Conservation (phyloP, 1,140 invertebrate species). For the Diabrotica virgifera region DNA sequence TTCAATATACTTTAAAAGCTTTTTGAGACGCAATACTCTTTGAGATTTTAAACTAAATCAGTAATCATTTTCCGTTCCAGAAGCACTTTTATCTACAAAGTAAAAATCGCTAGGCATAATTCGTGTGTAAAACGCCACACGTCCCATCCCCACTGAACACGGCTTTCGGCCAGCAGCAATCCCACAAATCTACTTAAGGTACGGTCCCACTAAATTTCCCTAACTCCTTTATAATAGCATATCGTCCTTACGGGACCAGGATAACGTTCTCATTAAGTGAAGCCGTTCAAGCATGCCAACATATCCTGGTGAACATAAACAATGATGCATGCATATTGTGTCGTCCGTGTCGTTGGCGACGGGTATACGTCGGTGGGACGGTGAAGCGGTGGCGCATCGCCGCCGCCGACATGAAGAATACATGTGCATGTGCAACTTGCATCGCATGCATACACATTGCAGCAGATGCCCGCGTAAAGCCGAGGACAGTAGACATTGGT, state of each 20-base stretch:
- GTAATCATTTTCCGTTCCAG: too few species aligned
- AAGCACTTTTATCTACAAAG: too few species aligned
- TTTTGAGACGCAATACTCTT: too few species aligned
- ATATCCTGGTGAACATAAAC: conserved; percentile 29
- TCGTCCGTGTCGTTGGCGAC: not conserved
- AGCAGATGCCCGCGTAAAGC: not conserved
- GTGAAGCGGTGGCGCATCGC: not conserved
- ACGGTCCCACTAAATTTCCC: conserved; percentile 20
- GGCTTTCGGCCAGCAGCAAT: conserved; percentile 1
- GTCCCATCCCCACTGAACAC: not conserved
- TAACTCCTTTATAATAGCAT: conserved; percentile 19
- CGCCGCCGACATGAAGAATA: too few species aligned
- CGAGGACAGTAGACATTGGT: too few species aligned
- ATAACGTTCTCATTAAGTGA: conserved; percentile 26
- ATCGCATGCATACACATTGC: not conserved
- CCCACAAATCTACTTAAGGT: conserved; percentile 12
- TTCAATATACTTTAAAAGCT: too few species aligned
- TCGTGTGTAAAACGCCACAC: not conserved
- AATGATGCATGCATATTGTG: conserved; percentile 32
- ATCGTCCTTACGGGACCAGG: conserved; percentile 24
- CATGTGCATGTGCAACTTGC: not conserved
- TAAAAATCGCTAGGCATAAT: too few species aligned
- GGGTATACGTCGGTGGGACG: not conserved
- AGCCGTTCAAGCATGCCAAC: conserved; percentile 18
- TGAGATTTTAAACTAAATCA: too few species aligned